phyloP scores from a whole-genome alignment of 2,888 invertebrate genomes.

The Tenodera sinensis region DNA sequence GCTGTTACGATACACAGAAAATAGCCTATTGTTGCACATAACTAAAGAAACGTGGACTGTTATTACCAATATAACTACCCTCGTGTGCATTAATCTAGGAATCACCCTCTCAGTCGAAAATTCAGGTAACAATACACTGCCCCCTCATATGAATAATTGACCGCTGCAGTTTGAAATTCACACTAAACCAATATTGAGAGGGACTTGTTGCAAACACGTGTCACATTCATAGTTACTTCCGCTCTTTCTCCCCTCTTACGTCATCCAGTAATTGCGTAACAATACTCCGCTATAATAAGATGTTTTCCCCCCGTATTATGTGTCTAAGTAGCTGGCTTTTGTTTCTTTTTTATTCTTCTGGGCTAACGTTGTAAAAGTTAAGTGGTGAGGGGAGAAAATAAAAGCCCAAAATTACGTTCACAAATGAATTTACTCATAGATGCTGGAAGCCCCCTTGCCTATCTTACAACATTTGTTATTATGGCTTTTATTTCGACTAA shows the following conservation, averaged over 20 bases:
- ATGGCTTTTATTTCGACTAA: no score
- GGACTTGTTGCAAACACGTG: background rate
- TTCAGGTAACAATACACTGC: background rate
- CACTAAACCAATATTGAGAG: conserved; percentile 3
- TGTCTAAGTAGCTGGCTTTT: background rate
- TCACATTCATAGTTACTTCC: background rate
- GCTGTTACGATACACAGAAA: no score
- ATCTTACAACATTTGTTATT: no score
- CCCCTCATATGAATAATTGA: background rate
- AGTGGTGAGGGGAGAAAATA: background rate
- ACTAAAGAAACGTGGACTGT: background rate
- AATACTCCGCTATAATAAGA: background rate
- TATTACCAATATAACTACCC: background rate
- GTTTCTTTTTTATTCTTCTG: background rate
- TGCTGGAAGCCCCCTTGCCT: no score
- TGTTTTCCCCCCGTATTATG: background rate
- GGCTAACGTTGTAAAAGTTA: background rate
- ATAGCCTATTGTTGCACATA: background rate
- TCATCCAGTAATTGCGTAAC: background rate
- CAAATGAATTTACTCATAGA: no score
- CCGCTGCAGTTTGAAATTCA: background rate
- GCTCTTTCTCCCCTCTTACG: background rate
- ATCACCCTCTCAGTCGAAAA: background rate
- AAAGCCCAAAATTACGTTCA: no score
- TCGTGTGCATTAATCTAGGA: background rate